Base-by-base conservation (phyloP, 2,888 invertebrate genomes). In the Ormyrus nitidulus region DNA sequence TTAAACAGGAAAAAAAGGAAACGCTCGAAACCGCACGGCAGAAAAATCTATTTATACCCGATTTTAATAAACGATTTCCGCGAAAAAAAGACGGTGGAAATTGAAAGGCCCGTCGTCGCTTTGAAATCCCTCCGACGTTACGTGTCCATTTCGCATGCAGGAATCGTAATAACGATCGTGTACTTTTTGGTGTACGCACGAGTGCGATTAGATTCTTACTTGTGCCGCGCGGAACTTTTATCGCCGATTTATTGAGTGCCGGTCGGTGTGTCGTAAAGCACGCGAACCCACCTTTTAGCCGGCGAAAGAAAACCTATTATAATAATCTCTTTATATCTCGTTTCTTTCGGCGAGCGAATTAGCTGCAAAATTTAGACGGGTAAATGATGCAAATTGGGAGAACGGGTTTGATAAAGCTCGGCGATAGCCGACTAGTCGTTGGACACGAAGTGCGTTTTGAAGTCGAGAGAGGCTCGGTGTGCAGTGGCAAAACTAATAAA, bases 111-210 rank as follows among this genome's bases (percentile, higher is more conserved):
- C 48, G 49, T 13, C 61, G 71, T 61, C 49, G 8, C 6, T 59
- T 13, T 49, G 13, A 56, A 58, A 58, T 59, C 49, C 70, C 11
- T 49, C 19, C 13, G 49, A 11, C 48, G 75, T 66, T 66, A 75
- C 66, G 34, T 51, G 58, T 6, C 19, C 44, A 75, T 56, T 75
- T 66, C 46, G 54, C n/a, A 49, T 8, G 61, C 51, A 58, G n/a
- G n/a, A 65, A 66, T 58, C 74, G 49, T 66, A 66, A 51, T 59
- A 75, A 66, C 54, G 19, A 19, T 19, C 54, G 59, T 66, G 59
- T 59, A 19, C 59, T 46, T 72, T 54, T 11, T 19, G 7, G 2
- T 19, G 44, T 62, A 72, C 56, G 59, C 49, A 72, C 51, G 62
- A 51, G 53, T 54, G 53, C 51, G 53, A 72, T 72, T 72, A 72